Evolutionary conservation across 2,888 invertebrate genomes (phyloP).

Genomic region (Parnassius glacialis): DNA sequence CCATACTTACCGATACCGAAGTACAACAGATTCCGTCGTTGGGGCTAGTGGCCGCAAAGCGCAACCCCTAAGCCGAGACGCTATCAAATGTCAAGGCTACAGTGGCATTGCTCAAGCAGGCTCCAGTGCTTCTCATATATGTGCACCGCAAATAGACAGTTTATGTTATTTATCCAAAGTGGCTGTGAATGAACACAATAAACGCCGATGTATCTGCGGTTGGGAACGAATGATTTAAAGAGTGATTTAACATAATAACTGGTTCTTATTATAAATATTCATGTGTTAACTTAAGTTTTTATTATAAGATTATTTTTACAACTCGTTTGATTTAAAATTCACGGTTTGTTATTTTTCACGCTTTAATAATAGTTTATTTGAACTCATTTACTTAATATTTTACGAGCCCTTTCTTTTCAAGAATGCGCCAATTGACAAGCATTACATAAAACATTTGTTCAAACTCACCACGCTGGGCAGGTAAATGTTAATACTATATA

Average conservation of each 20-base stretch:
- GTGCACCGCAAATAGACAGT: constrained; percentile 48
- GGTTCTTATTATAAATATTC: constrained; percentile 8
- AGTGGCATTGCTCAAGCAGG: constrained; percentile 48
- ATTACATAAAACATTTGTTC: no score
- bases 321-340: constrained; percentile 18
- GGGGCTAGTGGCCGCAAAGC: constrained; percentile 64
- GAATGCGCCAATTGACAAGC: no score
- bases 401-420: no score
- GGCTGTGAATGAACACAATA: constrained; percentile 72
- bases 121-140: constrained; percentile 46
- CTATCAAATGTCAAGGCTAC: constrained; percentile 72
- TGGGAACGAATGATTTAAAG: constrained; percentile 56
- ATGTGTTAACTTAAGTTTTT: constrained; percentile 17
- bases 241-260: constrained; percentile 34
- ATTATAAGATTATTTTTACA: constrained; percentile 16
- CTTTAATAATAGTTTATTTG: no score
- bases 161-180: constrained; percentile 62
- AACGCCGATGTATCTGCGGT: constrained; percentile 49
- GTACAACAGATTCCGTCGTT: constrained; percentile 70
- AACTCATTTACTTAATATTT: no score
- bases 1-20: constrained; percentile 70
- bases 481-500: no score
- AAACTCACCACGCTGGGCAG: no score
- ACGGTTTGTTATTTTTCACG: neutral
- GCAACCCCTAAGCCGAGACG: constrained; percentile 38